A percentile compares a stretch with the other conserved stretches of the same genome.
Evolutionary conservation across 1,140 invertebrate species (phyloP).

Genomic region (Danaus melanippus): DNA sequence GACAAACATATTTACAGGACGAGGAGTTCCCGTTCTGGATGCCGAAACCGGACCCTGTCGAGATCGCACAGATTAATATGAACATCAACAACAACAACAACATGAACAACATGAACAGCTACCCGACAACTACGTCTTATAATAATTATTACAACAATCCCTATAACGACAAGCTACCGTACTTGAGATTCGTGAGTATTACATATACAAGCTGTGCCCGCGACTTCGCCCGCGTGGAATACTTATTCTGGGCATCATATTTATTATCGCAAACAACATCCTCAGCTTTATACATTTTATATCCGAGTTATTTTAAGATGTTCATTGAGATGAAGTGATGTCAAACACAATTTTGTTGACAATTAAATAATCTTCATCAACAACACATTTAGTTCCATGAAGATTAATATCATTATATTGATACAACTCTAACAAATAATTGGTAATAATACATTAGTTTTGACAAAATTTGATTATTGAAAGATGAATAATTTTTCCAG

Average conservation of each 20-base stretch:
- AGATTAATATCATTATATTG: too few relatives aligned
- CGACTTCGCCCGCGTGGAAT: slow-evolving; percentile 3
- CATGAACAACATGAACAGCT: slow-evolving; percentile 25
- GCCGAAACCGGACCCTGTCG: slow-evolving; percentile 67
- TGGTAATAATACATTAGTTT: too few relatives aligned
- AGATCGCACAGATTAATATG: slow-evolving; percentile 36
- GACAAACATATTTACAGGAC: slow-evolving; percentile 63
- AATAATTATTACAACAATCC: slow-evolving; percentile 38
- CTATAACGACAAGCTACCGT: slow-evolving; percentile 73
- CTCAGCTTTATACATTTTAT: too few relatives aligned
- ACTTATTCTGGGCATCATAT: neutral
- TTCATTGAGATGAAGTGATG: too few relatives aligned
- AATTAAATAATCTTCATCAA: too few relatives aligned
- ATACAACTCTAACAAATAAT: too few relatives aligned
- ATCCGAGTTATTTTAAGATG: too few relatives aligned
- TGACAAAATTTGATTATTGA: too few relatives aligned
- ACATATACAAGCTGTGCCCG: slow-evolving; percentile 4
- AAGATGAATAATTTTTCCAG: too few relatives aligned
- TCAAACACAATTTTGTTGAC: too few relatives aligned
- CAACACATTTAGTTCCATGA: too few relatives aligned
- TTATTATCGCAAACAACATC: too few relatives aligned
- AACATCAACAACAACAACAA: slow-evolving; percentile 36
- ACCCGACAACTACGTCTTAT: slow-evolving; percentile 25
- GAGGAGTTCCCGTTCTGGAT: slow-evolving; percentile 87
- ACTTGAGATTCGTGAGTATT: slow-evolving; percentile 78